phyloP scores from a whole-genome alignment of 2,888 invertebrate genomes.

The Ganaspis brasiliensis region DNA sequence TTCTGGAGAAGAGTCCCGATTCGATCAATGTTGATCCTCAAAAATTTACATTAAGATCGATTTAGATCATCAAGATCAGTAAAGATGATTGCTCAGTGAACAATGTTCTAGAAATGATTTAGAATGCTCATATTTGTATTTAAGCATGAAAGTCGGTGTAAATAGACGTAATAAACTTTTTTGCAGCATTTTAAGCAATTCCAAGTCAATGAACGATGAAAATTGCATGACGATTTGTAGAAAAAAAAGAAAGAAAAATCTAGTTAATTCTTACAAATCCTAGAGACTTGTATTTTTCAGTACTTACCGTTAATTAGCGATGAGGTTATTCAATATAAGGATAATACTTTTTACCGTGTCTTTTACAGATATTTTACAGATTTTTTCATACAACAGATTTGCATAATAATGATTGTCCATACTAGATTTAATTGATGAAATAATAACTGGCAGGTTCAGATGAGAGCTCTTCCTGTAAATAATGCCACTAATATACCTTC shows the following conservation, averaged over 20 bases:
- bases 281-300: constrained; percentile 4
- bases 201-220: background rate
- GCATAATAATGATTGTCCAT: background rate
- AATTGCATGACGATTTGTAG: background rate
- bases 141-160: constrained; percentile 26
- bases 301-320: background rate
- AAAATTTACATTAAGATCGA: too few species aligned
- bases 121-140: background rate
- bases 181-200: constrained; percentile 4
- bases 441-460: constrained; percentile 23
- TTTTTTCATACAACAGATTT: background rate
- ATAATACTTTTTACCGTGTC: background rate
- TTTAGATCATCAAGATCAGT: too few species aligned
- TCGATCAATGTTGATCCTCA: background rate
- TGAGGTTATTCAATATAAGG: background rate
- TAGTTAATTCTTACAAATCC: constrained; percentile 1
- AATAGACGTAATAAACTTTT: constrained; percentile 16
- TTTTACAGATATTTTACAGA: constrained; percentile 13
- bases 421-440: background rate
- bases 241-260: too few species aligned
- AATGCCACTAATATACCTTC: constrained; percentile 31
- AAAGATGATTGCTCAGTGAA: too few species aligned
- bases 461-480: constrained; percentile 39
- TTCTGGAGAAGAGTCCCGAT: background rate
- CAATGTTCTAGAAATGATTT: too few species aligned